These are phyloP conservation scores for Parotocinclus haroldoi DNA, from an alignment of 2,797 vertebrate species.

Conservation along the genomic window DNA sequence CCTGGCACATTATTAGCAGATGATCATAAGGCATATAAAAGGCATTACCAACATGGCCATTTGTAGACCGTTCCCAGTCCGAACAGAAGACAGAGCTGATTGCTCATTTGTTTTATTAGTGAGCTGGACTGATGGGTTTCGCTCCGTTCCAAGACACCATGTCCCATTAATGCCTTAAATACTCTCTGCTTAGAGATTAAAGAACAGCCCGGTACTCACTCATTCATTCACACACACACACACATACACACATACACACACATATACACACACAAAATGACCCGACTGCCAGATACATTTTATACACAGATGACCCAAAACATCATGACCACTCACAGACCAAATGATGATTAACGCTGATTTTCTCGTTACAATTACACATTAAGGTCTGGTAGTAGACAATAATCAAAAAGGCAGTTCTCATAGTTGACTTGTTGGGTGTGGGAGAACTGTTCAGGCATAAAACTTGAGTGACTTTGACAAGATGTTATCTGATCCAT, in stretches of 20 bases:
- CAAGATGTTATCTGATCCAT: too few relatives aligned
- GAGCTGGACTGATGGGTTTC: slow-evolving; percentile 60
- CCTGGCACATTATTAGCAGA: slow-evolving; percentile 67
- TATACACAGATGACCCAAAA: slow-evolving; percentile 30
- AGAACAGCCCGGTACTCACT: slow-evolving; percentile 1
- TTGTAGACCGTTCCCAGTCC: slow-evolving; percentile 10
- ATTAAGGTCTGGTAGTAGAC: too few relatives aligned
- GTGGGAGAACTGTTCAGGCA: too few relatives aligned
- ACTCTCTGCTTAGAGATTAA: slow-evolving; percentile 54
- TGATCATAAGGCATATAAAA: slow-evolving; percentile 63
- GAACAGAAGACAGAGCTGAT: slow-evolving; percentile 68
- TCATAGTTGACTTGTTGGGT: too few relatives aligned
- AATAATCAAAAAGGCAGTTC: too few relatives aligned
- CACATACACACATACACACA: slow-evolving; percentile 31
- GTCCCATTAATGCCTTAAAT: slow-evolving; percentile 67
- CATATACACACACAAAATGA: neutral
- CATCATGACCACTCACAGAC: neutral
- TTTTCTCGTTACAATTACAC: too few relatives aligned
- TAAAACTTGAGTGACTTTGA: too few relatives aligned
- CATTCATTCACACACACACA: slow-evolving; percentile 7
- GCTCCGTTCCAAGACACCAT: slow-evolving; percentile 62
- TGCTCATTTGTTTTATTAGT: slow-evolving; percentile 71
- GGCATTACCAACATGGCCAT: slow-evolving; percentile 35
- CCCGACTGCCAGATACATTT: too few relatives aligned
- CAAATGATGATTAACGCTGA: too few relatives aligned